Evolutionary conservation across 2,113 vertebrate species (phyloP).

Genomic region (Cochlearius cochlearius): DNA sequence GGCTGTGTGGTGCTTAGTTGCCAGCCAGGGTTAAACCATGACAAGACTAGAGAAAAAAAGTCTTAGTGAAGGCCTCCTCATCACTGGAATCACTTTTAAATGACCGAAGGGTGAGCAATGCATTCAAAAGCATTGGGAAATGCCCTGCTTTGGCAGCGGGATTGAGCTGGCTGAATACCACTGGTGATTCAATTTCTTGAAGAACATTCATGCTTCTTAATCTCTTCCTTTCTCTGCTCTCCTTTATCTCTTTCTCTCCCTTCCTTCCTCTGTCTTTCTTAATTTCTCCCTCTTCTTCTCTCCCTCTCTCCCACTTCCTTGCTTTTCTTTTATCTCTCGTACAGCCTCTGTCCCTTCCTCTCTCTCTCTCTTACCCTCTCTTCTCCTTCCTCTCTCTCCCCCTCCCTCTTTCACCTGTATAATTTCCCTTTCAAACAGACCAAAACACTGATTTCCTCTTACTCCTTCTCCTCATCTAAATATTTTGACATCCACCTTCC

Average conservation of each 20-base stretch:
- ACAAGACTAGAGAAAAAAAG: not conserved
- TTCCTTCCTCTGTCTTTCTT: not conserved
- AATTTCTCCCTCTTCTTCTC: not conserved
- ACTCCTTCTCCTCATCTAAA: not conserved
- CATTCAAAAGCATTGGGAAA: not conserved
- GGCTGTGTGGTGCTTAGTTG: too few relatives aligned
- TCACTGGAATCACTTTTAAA: not conserved
- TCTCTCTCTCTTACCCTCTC: not conserved
- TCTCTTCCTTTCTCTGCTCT: not conserved
- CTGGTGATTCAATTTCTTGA: not conserved
- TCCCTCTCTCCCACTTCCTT: not conserved
- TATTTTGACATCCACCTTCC: not conserved
- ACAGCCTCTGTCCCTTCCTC: too few relatives aligned
- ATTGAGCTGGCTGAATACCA: not conserved
- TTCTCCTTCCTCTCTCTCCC: not conserved
- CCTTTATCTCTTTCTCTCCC: not conserved
- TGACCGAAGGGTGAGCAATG: not conserved
- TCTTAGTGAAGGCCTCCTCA: not conserved
- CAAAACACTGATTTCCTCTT: not conserved
- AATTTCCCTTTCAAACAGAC: not conserved
- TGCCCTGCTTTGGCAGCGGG: not conserved
- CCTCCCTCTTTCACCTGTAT: too few relatives aligned
- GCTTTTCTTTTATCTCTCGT: too few relatives aligned
- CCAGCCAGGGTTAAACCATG: too few relatives aligned
- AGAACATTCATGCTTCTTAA: not conserved